phyloP scores from a whole-genome alignment of 2,888 invertebrate species.

The Rhagonycha lutea region DNA sequence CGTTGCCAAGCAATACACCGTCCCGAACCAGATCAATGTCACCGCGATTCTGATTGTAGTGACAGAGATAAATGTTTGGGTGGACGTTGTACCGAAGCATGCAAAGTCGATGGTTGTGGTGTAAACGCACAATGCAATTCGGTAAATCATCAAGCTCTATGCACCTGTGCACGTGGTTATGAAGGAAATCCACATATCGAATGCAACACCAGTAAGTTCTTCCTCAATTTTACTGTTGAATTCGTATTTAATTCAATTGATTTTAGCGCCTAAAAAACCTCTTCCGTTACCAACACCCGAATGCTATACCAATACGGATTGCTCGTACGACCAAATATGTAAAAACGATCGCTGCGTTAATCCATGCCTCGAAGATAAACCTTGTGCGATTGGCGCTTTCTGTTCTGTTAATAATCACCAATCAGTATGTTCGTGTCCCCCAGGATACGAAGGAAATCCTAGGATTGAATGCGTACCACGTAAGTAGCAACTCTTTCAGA shows the following conservation, averaged over 20 bases:
- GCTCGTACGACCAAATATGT: slow-evolving; percentile 74
- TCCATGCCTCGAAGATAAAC: slow-evolving; percentile 70
- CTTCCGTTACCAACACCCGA: slow-evolving; percentile 60
- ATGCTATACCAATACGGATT: slow-evolving; percentile 80
- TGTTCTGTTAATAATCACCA: slow-evolving; percentile 79
- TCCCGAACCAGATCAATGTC: slow-evolving; percentile 63
- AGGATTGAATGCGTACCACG: slow-evolving; percentile 75
- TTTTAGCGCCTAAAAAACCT: slow-evolving; percentile 55
- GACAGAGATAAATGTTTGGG: slow-evolving; percentile 72
- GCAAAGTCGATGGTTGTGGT: slow-evolving; percentile 77
- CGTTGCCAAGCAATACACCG: slow-evolving; percentile 62
- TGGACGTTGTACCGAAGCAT: slow-evolving; percentile 79
- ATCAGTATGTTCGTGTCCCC: slow-evolving; percentile 81
- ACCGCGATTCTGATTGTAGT: slow-evolving; percentile 74
- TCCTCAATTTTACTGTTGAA: neutral
- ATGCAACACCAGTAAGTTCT: slow-evolving; percentile 60
- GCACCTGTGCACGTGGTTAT: slow-evolving; percentile 78
- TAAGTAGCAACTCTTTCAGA: slow-evolving; percentile 57
- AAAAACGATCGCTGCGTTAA: slow-evolving; percentile 76
- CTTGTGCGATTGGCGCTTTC: slow-evolving; percentile 80
- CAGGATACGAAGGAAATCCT: slow-evolving; percentile 76
- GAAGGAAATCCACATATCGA: slow-evolving; percentile 79
- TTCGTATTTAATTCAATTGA: slow-evolving; percentile 21
- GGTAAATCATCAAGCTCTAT: slow-evolving; percentile 74
- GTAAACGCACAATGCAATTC: slow-evolving; percentile 82